A percentile compares a stretch with the other conserved stretches of the same genome.
phyloP scores from a whole-genome alignment of 1,140 invertebrate species.

The Heliconius congener region DNA sequence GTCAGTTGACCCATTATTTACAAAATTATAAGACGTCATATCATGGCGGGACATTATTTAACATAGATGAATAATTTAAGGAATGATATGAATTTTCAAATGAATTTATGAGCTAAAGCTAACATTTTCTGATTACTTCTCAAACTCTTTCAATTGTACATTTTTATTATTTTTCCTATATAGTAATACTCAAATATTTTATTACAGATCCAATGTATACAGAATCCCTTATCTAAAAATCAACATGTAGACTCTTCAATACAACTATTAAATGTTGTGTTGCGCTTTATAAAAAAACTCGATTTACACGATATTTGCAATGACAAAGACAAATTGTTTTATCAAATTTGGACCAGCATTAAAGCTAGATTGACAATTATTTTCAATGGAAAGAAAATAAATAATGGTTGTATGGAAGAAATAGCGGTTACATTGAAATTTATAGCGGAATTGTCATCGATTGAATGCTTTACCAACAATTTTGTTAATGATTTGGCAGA shows the following conservation, averaged over 20 bases:
- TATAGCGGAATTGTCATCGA: constrained; percentile 58
- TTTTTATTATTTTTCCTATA: no score
- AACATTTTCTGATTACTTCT: no score
- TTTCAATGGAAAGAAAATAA: constrained; percentile 43
- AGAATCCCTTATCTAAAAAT: constrained; percentile 51
- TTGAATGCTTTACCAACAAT: constrained; percentile 57
- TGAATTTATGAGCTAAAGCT: no score
- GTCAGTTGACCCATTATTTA: no score
- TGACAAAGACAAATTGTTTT: constrained; percentile 61
- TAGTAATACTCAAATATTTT: constrained; percentile 7
- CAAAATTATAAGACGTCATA: no score
- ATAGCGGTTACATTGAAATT: constrained; percentile 60
- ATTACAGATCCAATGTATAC: constrained; percentile 57
- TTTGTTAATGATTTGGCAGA: constrained; percentile 59
- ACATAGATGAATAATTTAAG: no score
- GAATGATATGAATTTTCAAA: no score
- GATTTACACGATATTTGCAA: constrained; percentile 61
- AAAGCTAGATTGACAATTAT: constrained; percentile 52
- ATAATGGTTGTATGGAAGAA: constrained; percentile 51
- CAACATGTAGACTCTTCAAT: constrained; percentile 61
- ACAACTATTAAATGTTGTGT: constrained; percentile 55
- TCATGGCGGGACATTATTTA: no score
- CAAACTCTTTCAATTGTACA: no score
- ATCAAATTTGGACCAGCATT: constrained; percentile 59
- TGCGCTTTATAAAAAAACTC: constrained; percentile 67